Conservation (phyloP, 2,888 invertebrate genomes). For the Carpatolechia fugitivella region DNA sequence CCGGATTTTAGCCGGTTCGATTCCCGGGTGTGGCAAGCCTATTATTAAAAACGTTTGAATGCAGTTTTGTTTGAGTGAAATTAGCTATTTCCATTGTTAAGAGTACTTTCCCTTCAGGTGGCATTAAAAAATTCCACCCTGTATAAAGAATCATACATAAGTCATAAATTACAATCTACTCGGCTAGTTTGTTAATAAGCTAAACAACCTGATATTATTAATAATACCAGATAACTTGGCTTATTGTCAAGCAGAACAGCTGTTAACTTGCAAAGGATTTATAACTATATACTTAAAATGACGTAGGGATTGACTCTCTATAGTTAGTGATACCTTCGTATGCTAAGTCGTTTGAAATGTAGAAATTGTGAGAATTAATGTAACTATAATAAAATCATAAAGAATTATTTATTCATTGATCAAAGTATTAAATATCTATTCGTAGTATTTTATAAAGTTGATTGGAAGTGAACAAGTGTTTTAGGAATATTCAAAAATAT, state of each 20-base stretch:
- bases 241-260: too few relatives aligned
- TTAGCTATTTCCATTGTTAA: too few relatives aligned
- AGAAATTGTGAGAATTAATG: constrained; percentile 35
- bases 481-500: neutral
- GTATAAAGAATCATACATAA: too few relatives aligned
- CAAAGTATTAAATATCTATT: constrained; percentile 42
- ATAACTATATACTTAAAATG: constrained; percentile 12
- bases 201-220: neutral
- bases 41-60: too few relatives aligned
- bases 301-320: constrained; percentile 50
- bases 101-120: too few relatives aligned
- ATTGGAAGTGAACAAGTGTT: constrained; percentile 32
- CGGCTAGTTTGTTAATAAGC: neutral
- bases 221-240: neutral
- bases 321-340: constrained; percentile 37
- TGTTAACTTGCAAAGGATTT: neutral
- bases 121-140: too few relatives aligned
- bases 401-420: constrained; percentile 41
- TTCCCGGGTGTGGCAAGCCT: too few relatives aligned
- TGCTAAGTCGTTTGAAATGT: constrained; percentile 33
- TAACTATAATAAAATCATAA: constrained; percentile 28
- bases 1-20: too few relatives aligned
- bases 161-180: too few relatives aligned
- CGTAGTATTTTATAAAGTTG: constrained; percentile 61
- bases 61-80: too few relatives aligned